These are phyloP conservation scores for Carassius carassius DNA, from an alignment of 2,113 vertebrate species.

Conservation along the genomic window DNA sequence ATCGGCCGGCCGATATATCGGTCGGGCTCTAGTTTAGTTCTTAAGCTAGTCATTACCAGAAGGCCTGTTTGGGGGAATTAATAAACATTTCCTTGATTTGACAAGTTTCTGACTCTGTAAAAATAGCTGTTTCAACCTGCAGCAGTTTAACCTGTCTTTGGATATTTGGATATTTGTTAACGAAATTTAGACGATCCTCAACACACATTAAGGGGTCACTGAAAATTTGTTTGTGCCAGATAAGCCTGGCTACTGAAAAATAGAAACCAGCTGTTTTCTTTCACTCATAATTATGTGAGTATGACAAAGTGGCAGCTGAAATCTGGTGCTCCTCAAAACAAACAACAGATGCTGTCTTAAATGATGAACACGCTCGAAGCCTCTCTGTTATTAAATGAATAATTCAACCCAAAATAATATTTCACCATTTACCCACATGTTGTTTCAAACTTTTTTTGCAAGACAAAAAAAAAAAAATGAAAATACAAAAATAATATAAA, in stretches of 20 bases:
- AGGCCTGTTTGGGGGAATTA: neutral
- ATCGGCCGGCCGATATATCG: no score
- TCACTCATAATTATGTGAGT: conserved; percentile 39
- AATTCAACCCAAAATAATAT: neutral
- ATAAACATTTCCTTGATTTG: neutral
- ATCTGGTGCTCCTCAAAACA: conserved; percentile 10
- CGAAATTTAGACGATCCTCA: conserved; percentile 9
- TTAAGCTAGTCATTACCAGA: conserved; percentile 2
- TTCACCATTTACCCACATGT: neutral
- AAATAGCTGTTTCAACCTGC: neutral
- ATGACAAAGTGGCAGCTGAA: conserved; percentile 47
- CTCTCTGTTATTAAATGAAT: neutral
- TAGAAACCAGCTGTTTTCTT: conserved; percentile 60
- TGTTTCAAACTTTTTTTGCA: neutral
- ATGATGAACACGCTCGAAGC: neutral
- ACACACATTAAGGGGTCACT: neutral
- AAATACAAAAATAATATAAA: neutral
- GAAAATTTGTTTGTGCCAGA: neutral
- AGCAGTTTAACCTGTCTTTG: neutral
- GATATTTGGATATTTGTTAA: neutral
- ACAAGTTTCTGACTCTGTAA: neutral
- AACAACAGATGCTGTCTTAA: conserved; percentile 14
- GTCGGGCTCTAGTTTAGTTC: no score
- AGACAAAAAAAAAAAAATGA: neutral
- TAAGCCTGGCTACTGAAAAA: conserved; percentile 58